Evolutionary conservation across 1,140 invertebrate species (phyloP), one percentile per base, ranked within the genome.

Genomic region (Galleria mellonella): DNA sequence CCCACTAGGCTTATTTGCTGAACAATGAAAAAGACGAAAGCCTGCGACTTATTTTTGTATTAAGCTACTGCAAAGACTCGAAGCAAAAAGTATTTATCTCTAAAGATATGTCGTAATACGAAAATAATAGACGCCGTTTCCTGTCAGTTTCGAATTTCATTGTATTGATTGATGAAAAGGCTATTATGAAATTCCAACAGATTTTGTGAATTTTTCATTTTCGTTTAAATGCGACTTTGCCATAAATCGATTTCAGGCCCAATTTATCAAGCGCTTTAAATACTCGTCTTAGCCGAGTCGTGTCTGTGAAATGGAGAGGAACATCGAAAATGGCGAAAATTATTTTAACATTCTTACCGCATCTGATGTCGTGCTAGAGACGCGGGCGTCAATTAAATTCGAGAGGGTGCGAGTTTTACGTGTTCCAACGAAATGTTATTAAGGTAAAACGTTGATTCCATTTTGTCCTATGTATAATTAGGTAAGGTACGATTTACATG

Each of bases 1-100:
- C 66, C 68, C 73, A 78, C 77, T 79, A 79, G 73, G 67, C 75
- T 83, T 81, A 83, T 83, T 83, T 83, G 74, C 75, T 83, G 79
- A 83, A 79, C 79, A 83, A 79, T 76, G 70, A 72, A 77, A 79
- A 83, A 74, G 66, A 72, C 66, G 68, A 72, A 79, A 76, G 66
- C 72, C 57, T 61, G 57, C 59, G 48, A 69, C 66, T 50, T 70
- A 72, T 74, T 77, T 72, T 60, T 64, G 58, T 62, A 69, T 64
- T 55, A 68, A 69, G 45, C 52, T 37, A 42, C 46, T 23, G 17
- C 17, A 23, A 23, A 23, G 17, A 23, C 17, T 23, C 17, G 29
- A 41, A 33, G 32, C 47, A 45, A 38, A 52, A 53, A 54, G 47
- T 70, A 63, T 66, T 68, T 67, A 58, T 66, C 56, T 50, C 50